These are phyloP conservation scores for Epirrita christyi DNA, from an alignment of 2,888 invertebrate genomes.

Conservation along the genomic window DNA sequence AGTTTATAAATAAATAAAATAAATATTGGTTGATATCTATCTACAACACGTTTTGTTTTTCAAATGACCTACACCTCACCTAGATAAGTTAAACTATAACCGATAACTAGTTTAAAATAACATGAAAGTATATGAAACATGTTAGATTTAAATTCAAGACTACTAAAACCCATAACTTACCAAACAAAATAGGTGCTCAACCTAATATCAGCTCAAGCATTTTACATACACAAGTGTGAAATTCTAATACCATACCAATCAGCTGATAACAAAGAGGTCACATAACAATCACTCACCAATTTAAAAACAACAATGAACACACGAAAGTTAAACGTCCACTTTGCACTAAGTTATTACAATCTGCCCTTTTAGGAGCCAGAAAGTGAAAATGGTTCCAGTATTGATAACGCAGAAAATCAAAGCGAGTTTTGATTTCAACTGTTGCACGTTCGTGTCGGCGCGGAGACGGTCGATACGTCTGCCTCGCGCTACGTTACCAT, in stretches of 20 bases:
- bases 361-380: neutral
- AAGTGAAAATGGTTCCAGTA: neutral
- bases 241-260: constrained; percentile 18
- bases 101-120: too few relatives aligned
- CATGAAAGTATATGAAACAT: too few relatives aligned
- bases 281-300: constrained; percentile 31
- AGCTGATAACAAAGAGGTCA: constrained; percentile 36
- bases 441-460: constrained; percentile 41
- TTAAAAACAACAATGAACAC: constrained; percentile 19
- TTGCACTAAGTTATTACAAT: constrained; percentile 18
- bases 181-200: neutral
- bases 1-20: too few relatives aligned
- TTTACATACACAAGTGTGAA: constrained; percentile 9
- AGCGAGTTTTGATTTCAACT: constrained; percentile 25
- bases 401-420: constrained; percentile 8
- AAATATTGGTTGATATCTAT: too few relatives aligned
- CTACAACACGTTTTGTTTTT: too few relatives aligned
- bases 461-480: constrained; percentile 52
- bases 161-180: too few relatives aligned
- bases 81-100: too few relatives aligned
- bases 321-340: constrained; percentile 6
- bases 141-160: too few relatives aligned
- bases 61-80: too few relatives aligned
- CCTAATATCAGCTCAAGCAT: neutral
- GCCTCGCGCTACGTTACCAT: constrained; percentile 55